These are phyloP conservation scores for Telmatherina bonti DNA, from an alignment of 2,797 vertebrate species.

Conservation along the genomic window DNA sequence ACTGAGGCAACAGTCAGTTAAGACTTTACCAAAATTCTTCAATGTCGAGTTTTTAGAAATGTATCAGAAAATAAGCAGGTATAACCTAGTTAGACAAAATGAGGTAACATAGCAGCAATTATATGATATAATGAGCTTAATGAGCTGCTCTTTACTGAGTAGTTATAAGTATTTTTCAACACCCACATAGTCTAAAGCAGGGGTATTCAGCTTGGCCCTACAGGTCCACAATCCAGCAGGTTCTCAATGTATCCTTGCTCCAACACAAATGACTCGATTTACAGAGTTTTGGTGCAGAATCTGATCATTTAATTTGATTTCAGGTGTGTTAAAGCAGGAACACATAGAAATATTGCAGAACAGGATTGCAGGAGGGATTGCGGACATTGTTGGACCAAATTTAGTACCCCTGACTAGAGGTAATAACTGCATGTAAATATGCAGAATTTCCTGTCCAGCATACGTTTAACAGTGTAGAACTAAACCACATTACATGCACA, in stretches of 20 bases:
- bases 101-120: constrained; percentile 14
- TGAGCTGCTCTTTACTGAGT: not conserved
- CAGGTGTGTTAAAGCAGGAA: too few relatives aligned
- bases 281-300: too few relatives aligned
- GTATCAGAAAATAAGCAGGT: not conserved
- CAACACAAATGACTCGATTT: too few relatives aligned
- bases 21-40: not conserved
- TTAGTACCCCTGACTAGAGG: too few relatives aligned
- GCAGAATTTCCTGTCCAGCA: not conserved
- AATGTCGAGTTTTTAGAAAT: not conserved
- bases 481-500: constrained; percentile 13
- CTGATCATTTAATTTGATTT: too few relatives aligned
- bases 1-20: not conserved
- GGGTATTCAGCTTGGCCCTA: too few relatives aligned
- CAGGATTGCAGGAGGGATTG: too few relatives aligned
- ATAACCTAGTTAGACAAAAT: not conserved
- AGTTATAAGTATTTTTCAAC: not conserved
- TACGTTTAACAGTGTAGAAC: not conserved
- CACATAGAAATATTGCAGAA: too few relatives aligned
- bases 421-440: not conserved
- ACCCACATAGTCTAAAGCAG: not conserved
- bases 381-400: too few relatives aligned
- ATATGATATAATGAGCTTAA: not conserved
- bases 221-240: too few relatives aligned
- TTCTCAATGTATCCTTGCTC: too few relatives aligned